Conservation (phyloP, 2,888 invertebrate genomes). For the Patella ulyssiponensis region DNA sequence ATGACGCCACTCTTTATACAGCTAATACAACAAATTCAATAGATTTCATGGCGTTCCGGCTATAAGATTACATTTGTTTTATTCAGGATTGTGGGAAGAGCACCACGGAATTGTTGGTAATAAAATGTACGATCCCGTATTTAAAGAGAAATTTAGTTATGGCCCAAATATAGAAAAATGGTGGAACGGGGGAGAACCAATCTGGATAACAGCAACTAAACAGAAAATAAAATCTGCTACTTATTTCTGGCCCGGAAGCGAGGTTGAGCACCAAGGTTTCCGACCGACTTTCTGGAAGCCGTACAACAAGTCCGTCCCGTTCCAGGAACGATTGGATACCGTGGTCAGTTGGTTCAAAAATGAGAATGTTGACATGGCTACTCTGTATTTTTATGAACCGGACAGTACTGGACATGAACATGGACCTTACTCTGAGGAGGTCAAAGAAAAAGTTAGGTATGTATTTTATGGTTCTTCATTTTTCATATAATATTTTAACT, state of each 20-base stretch:
- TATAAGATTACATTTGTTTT: too few relatives aligned
- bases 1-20: too few relatives aligned
- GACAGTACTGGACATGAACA: conserved; percentile 55
- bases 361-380: conserved; percentile 46
- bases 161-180: conserved; percentile 46
- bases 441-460: conserved; percentile 40
- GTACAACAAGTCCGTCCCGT: conserved; percentile 73
- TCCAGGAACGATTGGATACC: conserved; percentile 76
- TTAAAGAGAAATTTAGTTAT: conserved; percentile 51
- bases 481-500: background rate
- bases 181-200: conserved; percentile 64
- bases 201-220: conserved; percentile 74
- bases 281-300: conserved; percentile 65
- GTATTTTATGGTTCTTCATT: background rate
- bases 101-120: conserved; percentile 81
- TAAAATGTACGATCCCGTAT: conserved; percentile 76
- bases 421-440: conserved; percentile 53
- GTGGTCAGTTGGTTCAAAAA: conserved; percentile 72
- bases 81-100: conserved; percentile 78
- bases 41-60: too few relatives aligned
- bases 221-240: conserved; percentile 75
- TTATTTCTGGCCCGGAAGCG: conserved; percentile 80
- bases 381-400: conserved; percentile 62
- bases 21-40: too few relatives aligned
- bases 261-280: conserved; percentile 74